A percentile compares a stretch with the other conserved stretches of the same genome.
Evolutionary conservation across 1,140 invertebrate species (phyloP).

Genomic region (Heliconius himera): DNA sequence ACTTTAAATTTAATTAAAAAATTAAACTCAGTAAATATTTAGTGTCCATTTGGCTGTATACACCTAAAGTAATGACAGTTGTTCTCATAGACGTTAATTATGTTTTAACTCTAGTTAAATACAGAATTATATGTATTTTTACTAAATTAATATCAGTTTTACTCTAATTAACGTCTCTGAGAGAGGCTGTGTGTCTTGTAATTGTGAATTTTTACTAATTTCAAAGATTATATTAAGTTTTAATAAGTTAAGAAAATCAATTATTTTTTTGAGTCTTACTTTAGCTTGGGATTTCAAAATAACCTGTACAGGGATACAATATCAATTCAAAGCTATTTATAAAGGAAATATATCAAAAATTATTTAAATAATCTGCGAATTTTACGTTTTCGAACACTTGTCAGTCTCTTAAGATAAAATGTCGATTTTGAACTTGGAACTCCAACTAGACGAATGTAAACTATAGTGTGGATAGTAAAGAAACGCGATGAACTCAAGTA

Average conservation of each 20-base stretch:
- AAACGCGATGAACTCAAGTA: slow-evolving; percentile 1
- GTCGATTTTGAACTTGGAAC: slow-evolving; percentile 3
- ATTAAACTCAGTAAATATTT: no score
- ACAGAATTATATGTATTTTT: background rate
- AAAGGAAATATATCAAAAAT: slow-evolving; percentile 47
- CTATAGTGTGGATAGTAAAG: slow-evolving; percentile 6
- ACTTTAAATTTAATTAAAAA: no score
- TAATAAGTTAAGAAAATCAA: no score
- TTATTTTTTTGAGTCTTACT: background rate
- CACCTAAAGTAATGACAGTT: background rate
- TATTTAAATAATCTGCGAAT: slow-evolving; percentile 50
- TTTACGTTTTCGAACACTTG: slow-evolving; percentile 73
- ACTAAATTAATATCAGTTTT: background rate
- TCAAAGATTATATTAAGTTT: no score
- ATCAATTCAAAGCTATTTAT: slow-evolving; percentile 16
- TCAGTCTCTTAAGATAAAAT: slow-evolving; percentile 78
- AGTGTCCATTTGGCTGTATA: background rate
- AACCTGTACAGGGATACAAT: background rate
- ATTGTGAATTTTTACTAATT: background rate
- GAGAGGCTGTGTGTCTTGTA: background rate
- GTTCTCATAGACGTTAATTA: background rate
- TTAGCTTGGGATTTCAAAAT: background rate
- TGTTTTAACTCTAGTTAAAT: background rate
- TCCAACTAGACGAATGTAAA: slow-evolving; percentile 5
- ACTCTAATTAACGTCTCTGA: background rate